Evolutionary conservation across 2,113 vertebrate genomes (phyloP), one percentile per base, ranked within the genome.

Genomic region (Dunckerocampus dactyliophorus): DNA sequence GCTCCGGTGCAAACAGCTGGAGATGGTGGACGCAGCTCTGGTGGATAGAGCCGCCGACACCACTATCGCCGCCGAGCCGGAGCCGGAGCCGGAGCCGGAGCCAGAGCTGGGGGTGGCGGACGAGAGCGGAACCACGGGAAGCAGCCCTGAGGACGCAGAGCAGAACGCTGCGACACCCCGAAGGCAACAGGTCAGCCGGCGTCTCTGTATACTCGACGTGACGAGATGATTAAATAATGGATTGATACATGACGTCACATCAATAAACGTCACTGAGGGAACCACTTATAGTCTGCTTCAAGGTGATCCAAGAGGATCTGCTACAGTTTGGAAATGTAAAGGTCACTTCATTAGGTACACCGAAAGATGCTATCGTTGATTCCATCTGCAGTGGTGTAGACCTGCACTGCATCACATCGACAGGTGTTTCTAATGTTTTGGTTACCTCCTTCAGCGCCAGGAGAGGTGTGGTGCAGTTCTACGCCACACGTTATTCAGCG

Each of bases 101-200:
- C 24, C 24, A 5, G 24, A 28, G 24, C 24, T 28, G 24, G 2
- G 24, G 53, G 65, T 42, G 39, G 75, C 67, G 56, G 76, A 68
- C n/a, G 82, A 28, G 45, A 63, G 60, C 62, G 54, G 51, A 59
- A 15, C 61, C 77, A 49, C 68, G 72, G 72, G 82, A 64, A 77
- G 73, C 62, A 60, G 43, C 51, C 63, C 75, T 64, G 71, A 74
- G 49, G 69, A 82, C 12, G 17, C 70, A 22, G 87, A 82, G 61
- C 75, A 48, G 45, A 82, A 79, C 67, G 81, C 83, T 77, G 80
- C 88, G 62, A 78, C 85, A 83, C 80, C 85, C 88, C 85, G 72
- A 76, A 71, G 88, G 87, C 91, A 92, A 91, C 91, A 92, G 91
- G 91, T 92, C 86, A 91, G 90, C 87, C 52, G 65, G 78, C 51